These are phyloP conservation scores for Vanessa atalanta DNA, from an alignment of 1,140 invertebrate species.

Conservation along the genomic window DNA sequence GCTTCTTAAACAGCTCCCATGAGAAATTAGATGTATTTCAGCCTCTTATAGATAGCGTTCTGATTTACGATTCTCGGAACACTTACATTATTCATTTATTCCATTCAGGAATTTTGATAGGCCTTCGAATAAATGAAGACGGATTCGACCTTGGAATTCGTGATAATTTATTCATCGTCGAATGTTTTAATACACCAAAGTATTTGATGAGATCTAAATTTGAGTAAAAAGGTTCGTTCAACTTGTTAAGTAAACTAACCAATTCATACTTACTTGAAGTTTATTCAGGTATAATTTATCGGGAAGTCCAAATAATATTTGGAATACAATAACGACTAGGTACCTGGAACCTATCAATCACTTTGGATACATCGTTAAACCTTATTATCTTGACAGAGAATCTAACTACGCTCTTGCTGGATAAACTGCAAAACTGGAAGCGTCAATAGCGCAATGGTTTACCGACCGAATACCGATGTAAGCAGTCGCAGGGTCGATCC, in stretches of 20 bases:
- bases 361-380: too few species aligned
- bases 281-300: too few species aligned
- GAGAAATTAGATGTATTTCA: constrained; percentile 37
- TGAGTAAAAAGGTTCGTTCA: not conserved
- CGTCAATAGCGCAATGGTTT: too few species aligned
- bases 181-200: not conserved
- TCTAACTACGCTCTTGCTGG: too few species aligned
- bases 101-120: constrained; percentile 14
- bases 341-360: too few species aligned
- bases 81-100: constrained; percentile 22
- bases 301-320: too few species aligned
- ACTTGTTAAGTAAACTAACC: not conserved
- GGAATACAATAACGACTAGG: too few species aligned
- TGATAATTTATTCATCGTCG: not conserved
- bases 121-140: constrained; percentile 1
- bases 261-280: too few species aligned
- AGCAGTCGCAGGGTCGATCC: too few species aligned
- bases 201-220: not conserved
- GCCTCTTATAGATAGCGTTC: constrained; percentile 20
- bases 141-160: not conserved
- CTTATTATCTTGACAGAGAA: too few species aligned
- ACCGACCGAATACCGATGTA: too few species aligned
- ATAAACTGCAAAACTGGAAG: too few species aligned
- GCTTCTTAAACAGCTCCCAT: constrained; percentile 24
- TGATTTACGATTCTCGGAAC: constrained; percentile 16